Conservation (phyloP, 2,797 vertebrate genomes). For the Micropoecilia bifurca region DNA sequence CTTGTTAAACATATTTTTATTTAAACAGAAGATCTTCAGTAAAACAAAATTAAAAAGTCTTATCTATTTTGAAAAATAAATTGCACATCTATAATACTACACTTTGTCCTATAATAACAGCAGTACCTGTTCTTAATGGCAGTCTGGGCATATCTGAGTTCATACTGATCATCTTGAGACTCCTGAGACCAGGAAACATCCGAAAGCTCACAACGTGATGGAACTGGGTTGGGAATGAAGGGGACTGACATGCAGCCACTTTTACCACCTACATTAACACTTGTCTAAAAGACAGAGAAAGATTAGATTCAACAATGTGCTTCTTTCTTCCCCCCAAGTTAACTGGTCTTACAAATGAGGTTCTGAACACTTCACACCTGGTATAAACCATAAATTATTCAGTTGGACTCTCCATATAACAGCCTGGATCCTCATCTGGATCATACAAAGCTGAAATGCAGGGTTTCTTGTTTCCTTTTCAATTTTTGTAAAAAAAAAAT, state of each 20-base stretch:
- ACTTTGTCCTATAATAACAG: background rate
- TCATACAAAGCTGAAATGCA: background rate
- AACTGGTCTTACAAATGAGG: background rate
- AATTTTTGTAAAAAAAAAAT: background rate
- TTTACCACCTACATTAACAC: constrained; percentile 63
- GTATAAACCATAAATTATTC: background rate
- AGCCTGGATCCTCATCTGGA: background rate
- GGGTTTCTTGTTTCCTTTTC: background rate
- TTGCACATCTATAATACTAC: background rate
- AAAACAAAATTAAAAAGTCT: background rate
- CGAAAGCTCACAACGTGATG: constrained; percentile 64
- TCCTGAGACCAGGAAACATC: constrained; percentile 79
- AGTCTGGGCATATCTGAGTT: constrained; percentile 78
- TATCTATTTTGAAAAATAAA: background rate
- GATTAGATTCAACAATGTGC: background rate
- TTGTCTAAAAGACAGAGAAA: constrained; percentile 51
- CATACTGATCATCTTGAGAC: constrained; percentile 79
- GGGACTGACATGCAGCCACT: constrained; percentile 69
- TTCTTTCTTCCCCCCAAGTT: background rate
- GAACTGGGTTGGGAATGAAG: constrained; percentile 71
- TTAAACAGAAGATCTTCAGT: background rate
- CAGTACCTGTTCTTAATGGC: constrained; percentile 83
- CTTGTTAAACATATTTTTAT: background rate
- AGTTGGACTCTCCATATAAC: background rate
- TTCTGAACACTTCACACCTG: background rate